These are phyloP conservation scores for Euphydryas editha DNA, from an alignment of 2,888 invertebrate species.

Conservation along the genomic window DNA sequence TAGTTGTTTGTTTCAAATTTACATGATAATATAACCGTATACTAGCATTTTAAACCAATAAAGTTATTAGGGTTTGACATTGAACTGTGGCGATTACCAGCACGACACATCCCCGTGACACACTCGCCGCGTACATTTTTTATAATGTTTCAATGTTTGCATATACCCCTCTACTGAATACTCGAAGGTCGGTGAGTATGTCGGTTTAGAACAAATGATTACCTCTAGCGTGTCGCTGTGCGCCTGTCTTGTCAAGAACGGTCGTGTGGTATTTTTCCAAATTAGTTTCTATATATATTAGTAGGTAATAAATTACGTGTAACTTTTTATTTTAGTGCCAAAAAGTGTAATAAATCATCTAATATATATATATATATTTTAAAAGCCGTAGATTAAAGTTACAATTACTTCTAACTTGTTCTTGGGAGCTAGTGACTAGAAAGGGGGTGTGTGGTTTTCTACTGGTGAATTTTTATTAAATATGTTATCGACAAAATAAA, in stretches of 20 bases:
- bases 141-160: constrained; percentile 33
- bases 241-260: background rate
- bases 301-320: background rate
- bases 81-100: constrained; percentile 38
- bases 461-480: too few relatives aligned
- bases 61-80: constrained; percentile 43
- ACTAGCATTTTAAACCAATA: constrained; percentile 31
- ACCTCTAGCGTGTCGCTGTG: background rate
- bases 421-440: too few relatives aligned
- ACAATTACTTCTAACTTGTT: too few relatives aligned
- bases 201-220: background rate
- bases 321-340: too few relatives aligned
- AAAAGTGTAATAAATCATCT: too few relatives aligned
- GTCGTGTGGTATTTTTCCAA: background rate
- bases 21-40: background rate
- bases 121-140: constrained; percentile 34
- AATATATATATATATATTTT: too few relatives aligned
- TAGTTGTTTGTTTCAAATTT: background rate
- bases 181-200: background rate
- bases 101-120: constrained; percentile 34
- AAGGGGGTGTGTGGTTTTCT: too few relatives aligned
- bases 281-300: too few relatives aligned
- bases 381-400: too few relatives aligned
- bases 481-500: too few relatives aligned
- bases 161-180: background rate